Conservation (phyloP, 2,797 vertebrate genomes). For the Eospalax fontanierii region DNA sequence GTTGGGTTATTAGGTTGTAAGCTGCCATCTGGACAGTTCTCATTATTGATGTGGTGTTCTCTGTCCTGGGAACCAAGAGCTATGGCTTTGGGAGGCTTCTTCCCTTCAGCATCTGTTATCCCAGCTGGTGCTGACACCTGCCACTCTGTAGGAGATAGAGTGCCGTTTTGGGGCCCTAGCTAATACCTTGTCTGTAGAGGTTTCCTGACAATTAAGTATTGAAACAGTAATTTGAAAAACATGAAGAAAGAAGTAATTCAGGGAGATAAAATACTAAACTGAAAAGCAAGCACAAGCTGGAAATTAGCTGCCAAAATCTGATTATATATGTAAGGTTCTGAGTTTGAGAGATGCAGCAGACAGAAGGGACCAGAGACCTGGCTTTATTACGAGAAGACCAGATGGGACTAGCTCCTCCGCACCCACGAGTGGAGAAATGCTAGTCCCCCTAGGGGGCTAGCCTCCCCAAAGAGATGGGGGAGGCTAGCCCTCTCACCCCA, state of each 20-base stretch:
- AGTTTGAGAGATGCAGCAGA: too few relatives aligned
- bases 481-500: too few relatives aligned
- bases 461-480: too few relatives aligned
- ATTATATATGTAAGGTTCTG: too few relatives aligned
- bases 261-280: neutral
- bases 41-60: neutral
- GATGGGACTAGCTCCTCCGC: too few relatives aligned
- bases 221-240: neutral
- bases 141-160: neutral
- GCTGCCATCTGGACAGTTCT: neutral
- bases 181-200: neutral
- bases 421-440: too few relatives aligned
- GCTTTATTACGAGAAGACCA: too few relatives aligned
- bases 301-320: neutral
- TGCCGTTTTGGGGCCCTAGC: neutral
- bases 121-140: neutral
- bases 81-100: neutral
- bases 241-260: conserved; percentile 50
- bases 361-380: too few relatives aligned
- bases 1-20: neutral
- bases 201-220: neutral
- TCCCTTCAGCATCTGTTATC: neutral
- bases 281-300: conserved; percentile 21
- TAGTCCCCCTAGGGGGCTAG: too few relatives aligned
- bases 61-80: neutral